These are phyloP conservation scores for Diprion similis DNA, from an alignment of 1,140 invertebrate species.

Conservation along the genomic window DNA sequence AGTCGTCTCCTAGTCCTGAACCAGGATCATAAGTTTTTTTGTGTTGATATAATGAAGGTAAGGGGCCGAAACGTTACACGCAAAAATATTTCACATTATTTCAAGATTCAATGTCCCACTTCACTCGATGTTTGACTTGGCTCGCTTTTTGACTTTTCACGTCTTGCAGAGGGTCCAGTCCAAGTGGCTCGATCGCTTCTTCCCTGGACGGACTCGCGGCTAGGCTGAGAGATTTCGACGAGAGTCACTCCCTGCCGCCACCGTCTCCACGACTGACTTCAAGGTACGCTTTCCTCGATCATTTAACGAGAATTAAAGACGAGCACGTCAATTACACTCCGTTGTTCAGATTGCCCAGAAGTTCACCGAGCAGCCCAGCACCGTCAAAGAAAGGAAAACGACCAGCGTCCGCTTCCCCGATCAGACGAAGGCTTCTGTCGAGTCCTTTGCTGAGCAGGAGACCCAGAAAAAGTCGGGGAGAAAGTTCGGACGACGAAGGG, in stretches of 20 bases:
- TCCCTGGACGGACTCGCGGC: slow-evolving; percentile 55
- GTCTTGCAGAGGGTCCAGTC: slow-evolving; percentile 46
- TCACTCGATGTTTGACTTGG: no score
- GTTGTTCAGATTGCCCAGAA: slow-evolving; percentile 68
- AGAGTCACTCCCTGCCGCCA: slow-evolving; percentile 54
- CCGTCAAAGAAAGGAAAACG: slow-evolving; percentile 75
- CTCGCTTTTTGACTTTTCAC: background rate
- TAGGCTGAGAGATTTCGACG: slow-evolving; percentile 55
- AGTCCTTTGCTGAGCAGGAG: slow-evolving; percentile 81
- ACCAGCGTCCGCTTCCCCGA: slow-evolving; percentile 81
- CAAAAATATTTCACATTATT: no score
- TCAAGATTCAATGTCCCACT: no score
- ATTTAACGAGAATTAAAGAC: no score
- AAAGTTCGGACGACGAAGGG: slow-evolving; percentile 88
- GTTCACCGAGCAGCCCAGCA: slow-evolving; percentile 74
- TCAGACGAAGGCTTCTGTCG: slow-evolving; percentile 75
- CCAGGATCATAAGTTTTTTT: no score
- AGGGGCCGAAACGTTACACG: no score
- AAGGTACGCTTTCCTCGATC: slow-evolving; percentile 33
- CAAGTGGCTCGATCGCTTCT: slow-evolving; percentile 53
- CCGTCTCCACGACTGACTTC: slow-evolving; percentile 56
- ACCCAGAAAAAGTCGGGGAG: slow-evolving; percentile 76
- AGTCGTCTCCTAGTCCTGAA: no score
- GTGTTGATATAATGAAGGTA: no score
- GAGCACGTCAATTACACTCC: slow-evolving; percentile 8